Base-by-base conservation (phyloP, 2,888 invertebrate species). In the Phorcus lineatus region DNA sequence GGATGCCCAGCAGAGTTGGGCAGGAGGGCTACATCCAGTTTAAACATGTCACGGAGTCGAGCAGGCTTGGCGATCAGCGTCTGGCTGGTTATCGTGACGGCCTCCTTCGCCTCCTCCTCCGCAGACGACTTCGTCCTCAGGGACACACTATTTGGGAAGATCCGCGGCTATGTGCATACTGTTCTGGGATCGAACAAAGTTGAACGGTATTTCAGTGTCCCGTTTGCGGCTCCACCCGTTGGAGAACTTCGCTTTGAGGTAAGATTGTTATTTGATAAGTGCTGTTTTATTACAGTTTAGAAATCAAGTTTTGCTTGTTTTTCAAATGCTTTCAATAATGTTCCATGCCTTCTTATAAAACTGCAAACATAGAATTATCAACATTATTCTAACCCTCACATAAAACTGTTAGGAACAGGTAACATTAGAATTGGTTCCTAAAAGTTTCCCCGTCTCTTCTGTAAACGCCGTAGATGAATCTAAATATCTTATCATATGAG, bases 141-240 rank as follows among this genome's bases (percentile, higher is more conserved):
- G 16, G 40, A 86, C 2, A 90, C 90, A 0, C 80, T 82, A 36
- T 87, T 86, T 74, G 90, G 90, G 1, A 66, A 83, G 36, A 78
- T 90, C 17, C 81, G 83, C 13, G 90, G 90, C 13, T 74, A 82
- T 74, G 74, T 86, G 9, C 80, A 84, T 11, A 83, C 79, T 53
- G 77, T 86, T 13, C 53, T 84, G 9, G 57, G 70, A 6, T 80
- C 83, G 0, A 81, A 83, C 17, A 79, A 83, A 66, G 86, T 86
- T 24, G 85, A 86, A 31, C 79, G 85, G 40, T 90, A 87, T 81
- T 84, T 89, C 13, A 88, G 89, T 2, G 80, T 90, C 17, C 90
- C 90, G 4, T 90, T 86, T 54, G 90, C 90, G 9, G 80, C 84
- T 19, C 88, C 90, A 22, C 90, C 90, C 1, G 76, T 88, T 7